Evolutionary conservation across 2,888 invertebrate genomes (phyloP), one percentile per base, ranked within the genome.

Genomic region (Tricholauxania praeusta): DNA sequence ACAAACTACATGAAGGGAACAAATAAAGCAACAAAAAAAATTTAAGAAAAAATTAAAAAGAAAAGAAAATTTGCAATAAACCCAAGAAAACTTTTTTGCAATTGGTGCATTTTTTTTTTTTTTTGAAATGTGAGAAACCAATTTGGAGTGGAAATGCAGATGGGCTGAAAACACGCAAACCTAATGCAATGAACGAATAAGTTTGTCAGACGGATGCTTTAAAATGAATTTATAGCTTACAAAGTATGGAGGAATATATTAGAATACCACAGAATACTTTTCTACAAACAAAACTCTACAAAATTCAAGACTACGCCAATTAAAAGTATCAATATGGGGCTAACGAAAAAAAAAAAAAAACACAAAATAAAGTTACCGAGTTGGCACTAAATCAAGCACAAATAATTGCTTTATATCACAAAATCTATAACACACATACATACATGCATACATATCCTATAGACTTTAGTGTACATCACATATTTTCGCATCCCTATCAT

Each of bases 401-500:
- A 76, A 71, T 72, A 55, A 73, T 76, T 74, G 68, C 69, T 62
- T 63, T 67, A 73, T 73, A 73, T 71, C 72, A 77, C 71, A 76
- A 71, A 72, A 71, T 70, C 74, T 73, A 71, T 72, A 72, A 69
- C 76, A 73, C 72, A 72, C 73, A 69, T 72, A 74, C 28, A 28
- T 3, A n/a, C n/a, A n/a, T n/a, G 72, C 76, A 73, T 74, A 74
- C 73, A 69, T 72, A 74, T 72, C 71, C 73, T 22, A 71, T 72
- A 49, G 17, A 71, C 73, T 22, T 69, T 71, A 49, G 17, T 47
- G 19, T 28, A 22, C 60, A 49, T 68, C 51, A 32, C 53, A 52
- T 47, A 68, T 69, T 53, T 62, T 17, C 71, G 47, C 64, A 75
- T 74, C 76, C 83, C 85, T 84, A 85, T 84, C 78, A 85, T 85